Evolutionary conservation across 2,113 vertebrate genomes (phyloP), one percentile per base, ranked within the genome.

Genomic region (Tragelaphus buxtoni): DNA sequence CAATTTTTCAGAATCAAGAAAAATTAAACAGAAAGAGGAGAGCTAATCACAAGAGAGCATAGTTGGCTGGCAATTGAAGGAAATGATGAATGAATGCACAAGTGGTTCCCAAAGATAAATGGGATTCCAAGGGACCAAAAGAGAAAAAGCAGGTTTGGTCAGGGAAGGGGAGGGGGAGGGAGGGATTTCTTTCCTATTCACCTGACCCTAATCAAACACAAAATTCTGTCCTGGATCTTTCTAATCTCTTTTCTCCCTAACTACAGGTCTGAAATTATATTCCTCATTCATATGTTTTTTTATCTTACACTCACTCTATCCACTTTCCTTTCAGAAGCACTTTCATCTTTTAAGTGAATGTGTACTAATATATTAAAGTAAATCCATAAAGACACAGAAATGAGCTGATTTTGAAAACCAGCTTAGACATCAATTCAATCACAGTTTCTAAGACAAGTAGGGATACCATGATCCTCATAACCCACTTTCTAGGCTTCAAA

Each of bases 391-490:
- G 5, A 28, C 3, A 13, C 24, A 17, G 42, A 76, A 45, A 76
- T 47, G 26, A 47, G 7, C 72, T 47, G 72, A 47, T 76, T 76
- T 47, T 47, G 42, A 76, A 61, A 45, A 76, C 8, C 45, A 26
- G 9, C 9, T 82, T 47, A 49, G 35, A 63, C 76, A 56, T 9
- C 49, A 65, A 35, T 35, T 65, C 14, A 45, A 47, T 10, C 11
- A 88, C 4, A 4, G 12, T 26, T 91, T 18, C 1, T n/a, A n/a
- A 45, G 26, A 56, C 22, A 39, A 82, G 4, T 14, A 61, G 47
- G 58, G 2, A 65, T 45, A 4, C 0, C 14, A n/a, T 49, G 13
- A 17, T 8, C 3, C 6, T 42, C 18, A 45, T 1, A 76, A 3
- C 26, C 14, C 6, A 6, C 2, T 8, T 5, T 20, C 8, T 80